Base-by-base conservation (phyloP, 2,113 vertebrate genomes). In the Dunckerocampus dactyliophorus region DNA sequence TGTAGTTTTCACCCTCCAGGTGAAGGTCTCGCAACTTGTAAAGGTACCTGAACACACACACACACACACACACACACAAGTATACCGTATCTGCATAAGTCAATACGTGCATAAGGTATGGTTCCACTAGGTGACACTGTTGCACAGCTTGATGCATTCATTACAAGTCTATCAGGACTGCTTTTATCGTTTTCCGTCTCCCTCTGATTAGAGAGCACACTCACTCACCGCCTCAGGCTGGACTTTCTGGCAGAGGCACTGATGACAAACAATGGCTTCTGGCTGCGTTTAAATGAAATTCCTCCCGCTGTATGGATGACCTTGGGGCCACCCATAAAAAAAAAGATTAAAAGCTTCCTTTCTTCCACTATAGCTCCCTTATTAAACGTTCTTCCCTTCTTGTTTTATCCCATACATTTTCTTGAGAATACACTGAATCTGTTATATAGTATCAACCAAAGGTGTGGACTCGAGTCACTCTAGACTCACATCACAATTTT, bases 1-100 rank as follows among this genome's bases (percentile, higher is more conserved):
- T 99, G 89, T 93, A 97, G 82, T 98, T 98, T 73, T 97, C 97
- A 56, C 92, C 93, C 64, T 98, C 96, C 86, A 98, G 83, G 83
- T 99, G 97, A 88, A 98, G 94, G 83, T 99, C 95, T 6, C 95
- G 88, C 67, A 98, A 77, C 67, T 99, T 99, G 82, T 99, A 98
- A 45, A 99, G 92, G 72, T 99, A 99, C 72, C 97, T 99, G 59
- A 51, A 24, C 2, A 53, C 11, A 68, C 5, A 73, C 22, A 53
- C 24, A 57, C 19, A 75, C 6, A 54, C 28, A 67, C 2, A 48
- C 8, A 70, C 31, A 62, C 5, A 61, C 8, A 67, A 22, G 67
- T 3, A 62, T 1, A 46, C 21, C 42, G n/a, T 45, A 6, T 70
- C 16, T 65, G 24, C 45, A 37, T 8, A 39, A 22, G 34, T 67